phyloP scores from a whole-genome alignment of 1,140 invertebrate species.

The Lordiphosa mommai region DNA sequence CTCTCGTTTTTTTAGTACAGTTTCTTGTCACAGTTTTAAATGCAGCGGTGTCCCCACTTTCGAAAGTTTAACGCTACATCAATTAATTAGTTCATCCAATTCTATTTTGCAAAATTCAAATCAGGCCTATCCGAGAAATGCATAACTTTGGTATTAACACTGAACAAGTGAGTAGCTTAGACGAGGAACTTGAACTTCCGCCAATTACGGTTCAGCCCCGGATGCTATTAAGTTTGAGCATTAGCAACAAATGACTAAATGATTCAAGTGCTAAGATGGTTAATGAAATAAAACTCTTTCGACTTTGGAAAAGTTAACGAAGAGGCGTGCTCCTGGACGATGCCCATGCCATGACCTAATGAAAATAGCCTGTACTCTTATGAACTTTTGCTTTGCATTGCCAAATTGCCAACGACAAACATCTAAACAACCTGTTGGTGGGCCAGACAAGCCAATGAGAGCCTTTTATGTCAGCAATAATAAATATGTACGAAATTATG shows the following conservation, averaged over 20 bases:
- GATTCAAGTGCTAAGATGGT: slow-evolving; percentile 2
- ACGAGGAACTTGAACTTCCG: slow-evolving; percentile 1
- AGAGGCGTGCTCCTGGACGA: not conserved
- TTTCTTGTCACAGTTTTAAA: not conserved
- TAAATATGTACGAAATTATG: slow-evolving; percentile 38
- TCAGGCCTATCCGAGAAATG: not conserved
- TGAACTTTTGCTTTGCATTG: not conserved
- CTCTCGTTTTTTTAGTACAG: no score
- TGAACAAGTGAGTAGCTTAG: slow-evolving; percentile 5
- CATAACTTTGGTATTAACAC: slow-evolving; percentile 4
- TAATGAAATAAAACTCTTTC: slow-evolving; percentile 6
- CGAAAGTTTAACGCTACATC: not conserved
- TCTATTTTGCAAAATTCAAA: not conserved
- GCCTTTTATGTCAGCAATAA: slow-evolving; percentile 14
- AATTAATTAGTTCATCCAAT: not conserved
- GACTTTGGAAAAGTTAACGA: not conserved
- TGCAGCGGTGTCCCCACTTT: not conserved
- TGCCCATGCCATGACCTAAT: not conserved
- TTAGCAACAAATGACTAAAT: slow-evolving; percentile 4
- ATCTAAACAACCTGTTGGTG: not conserved
- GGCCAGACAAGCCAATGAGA: slow-evolving; percentile 10
- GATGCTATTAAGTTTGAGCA: slow-evolving; percentile 1
- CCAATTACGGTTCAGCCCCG: slow-evolving; percentile 1
- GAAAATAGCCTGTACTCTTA: not conserved
- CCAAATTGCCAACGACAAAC: not conserved